phyloP scores from a whole-genome alignment of 23 tunicate genomes.

The Botrylloides violaceus region DNA sequence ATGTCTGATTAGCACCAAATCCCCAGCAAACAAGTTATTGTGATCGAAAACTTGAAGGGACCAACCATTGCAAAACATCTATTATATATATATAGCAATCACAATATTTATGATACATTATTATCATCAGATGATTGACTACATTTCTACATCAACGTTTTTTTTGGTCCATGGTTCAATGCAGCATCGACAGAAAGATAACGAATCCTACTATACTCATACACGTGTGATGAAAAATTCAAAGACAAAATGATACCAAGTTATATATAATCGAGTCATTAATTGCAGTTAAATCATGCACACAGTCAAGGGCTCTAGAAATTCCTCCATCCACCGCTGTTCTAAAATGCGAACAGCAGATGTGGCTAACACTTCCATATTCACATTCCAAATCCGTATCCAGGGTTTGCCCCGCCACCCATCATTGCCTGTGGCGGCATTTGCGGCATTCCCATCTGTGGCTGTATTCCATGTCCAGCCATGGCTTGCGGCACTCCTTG shows the following conservation, averaged over 20 bases:
- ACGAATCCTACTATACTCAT: not conserved
- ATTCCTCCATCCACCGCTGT: not conserved
- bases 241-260: too few relatives aligned
- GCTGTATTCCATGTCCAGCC: slow-evolving; percentile 17
- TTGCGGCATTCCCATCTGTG: slow-evolving; percentile 23
- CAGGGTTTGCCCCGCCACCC: slow-evolving; percentile 21
- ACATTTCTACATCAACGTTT: not conserved
- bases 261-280: not conserved
- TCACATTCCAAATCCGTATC: slow-evolving; percentile 26
- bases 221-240: not conserved
- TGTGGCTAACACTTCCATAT: not conserved
- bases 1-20: not conserved
- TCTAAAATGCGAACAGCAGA: not conserved
- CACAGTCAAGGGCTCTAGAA: not conserved
- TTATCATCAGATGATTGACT: not conserved
- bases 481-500: slow-evolving; percentile 13
- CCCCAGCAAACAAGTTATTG: not conserved
- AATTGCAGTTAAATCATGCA: not conserved
- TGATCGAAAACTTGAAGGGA: not conserved
- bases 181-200: not conserved
- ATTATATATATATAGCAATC: not conserved
- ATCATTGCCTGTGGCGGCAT: slow-evolving; percentile 18
- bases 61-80: not conserved
- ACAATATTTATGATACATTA: not conserved
- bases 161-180: not conserved